Evolutionary conservation across 2,888 invertebrate genomes (phyloP), one percentile per base, ranked within the genome.

Genomic region (Ypsolopha scabrella): DNA sequence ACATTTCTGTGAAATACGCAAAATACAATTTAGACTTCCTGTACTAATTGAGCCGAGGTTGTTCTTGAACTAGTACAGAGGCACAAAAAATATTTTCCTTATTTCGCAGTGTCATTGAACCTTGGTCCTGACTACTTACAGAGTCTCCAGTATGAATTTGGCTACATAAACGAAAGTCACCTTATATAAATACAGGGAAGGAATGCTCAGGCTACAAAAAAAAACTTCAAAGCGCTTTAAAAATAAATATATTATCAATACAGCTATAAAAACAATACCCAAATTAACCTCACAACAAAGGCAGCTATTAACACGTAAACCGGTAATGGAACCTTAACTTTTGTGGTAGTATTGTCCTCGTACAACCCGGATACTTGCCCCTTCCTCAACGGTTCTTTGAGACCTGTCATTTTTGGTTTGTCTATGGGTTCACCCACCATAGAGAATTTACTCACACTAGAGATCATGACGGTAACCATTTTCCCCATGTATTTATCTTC

Each of bases 401-500:
- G 55, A 24, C 88, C 88, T 1, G 89, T 82, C 74, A 76, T 77
- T 53, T 81, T 75, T 1, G 90, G 89, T 34, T 87, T 79, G 58
- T 88, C 87, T 53, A 93, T 67, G 7, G 92, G 90, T 64, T 90
- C 81, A 0, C 91, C 94, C 54, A 89, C 86, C 93, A 95, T 93
- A 50, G 93, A 94, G 74, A 94, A 93, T 63, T 95, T 95, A 0
- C 88, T 88, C 0, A 91, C 88, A 10, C 88, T 82, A 0, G 80
- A 75, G 6, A 98, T 94, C 68, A 89, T 88, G 0, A 98, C 97
- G 0, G 89, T 90, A 0, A 98, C 85, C 73, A 93, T 89, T 68
- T 94, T 94, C 0, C 98, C 98, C 89, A 97, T 89, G 46, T 92
- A 90, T 60, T 90, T 89, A 0, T 92, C 87, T 6, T 90, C 88